These are phyloP conservation scores for Eledona agricola DNA, from an alignment of 2,888 invertebrate species.

Conservation along the genomic window DNA sequence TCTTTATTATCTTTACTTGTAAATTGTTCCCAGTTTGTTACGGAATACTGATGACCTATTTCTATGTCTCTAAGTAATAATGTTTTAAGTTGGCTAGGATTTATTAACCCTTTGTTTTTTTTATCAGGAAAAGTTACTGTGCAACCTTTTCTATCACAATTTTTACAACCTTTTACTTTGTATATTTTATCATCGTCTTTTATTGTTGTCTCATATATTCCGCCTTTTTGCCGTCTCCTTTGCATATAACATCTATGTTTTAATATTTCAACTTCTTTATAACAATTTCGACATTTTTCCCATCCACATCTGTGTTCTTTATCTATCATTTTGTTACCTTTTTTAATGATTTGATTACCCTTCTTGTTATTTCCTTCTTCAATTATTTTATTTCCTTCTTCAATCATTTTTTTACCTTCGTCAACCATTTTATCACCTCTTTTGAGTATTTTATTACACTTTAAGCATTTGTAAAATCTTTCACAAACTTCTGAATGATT, in stretches of 20 bases:
- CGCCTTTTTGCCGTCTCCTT: conserved; percentile 24
- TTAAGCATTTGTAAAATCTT: conserved; percentile 16
- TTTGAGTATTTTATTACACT: conserved; percentile 21
- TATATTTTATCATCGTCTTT: conserved; percentile 21
- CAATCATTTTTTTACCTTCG: conserved; percentile 15
- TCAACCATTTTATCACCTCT: conserved; percentile 13
- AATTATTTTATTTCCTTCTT: conserved; percentile 17
- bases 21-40: conserved; percentile 10
- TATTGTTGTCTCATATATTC: conserved; percentile 23
- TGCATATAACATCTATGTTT: conserved; percentile 27
- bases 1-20: conserved; percentile 10
- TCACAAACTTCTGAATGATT: conserved; percentile 18
- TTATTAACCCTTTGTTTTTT: too few species aligned
- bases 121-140: conserved; percentile 18
- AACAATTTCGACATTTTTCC: conserved; percentile 27
- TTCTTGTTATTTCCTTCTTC: conserved; percentile 17
- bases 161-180: conserved; percentile 25
- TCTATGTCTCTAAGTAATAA: conserved; percentile 2
- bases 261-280: conserved; percentile 20
- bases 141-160: conserved; percentile 24
- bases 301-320: conserved; percentile 23
- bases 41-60: conserved; percentile 6
- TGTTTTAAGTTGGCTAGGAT: conserved; percentile 2
- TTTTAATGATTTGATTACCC: conserved; percentile 20
- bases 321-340: conserved; percentile 28